Conservation (phyloP, 2,888 invertebrate species). For the Altica lythri region DNA sequence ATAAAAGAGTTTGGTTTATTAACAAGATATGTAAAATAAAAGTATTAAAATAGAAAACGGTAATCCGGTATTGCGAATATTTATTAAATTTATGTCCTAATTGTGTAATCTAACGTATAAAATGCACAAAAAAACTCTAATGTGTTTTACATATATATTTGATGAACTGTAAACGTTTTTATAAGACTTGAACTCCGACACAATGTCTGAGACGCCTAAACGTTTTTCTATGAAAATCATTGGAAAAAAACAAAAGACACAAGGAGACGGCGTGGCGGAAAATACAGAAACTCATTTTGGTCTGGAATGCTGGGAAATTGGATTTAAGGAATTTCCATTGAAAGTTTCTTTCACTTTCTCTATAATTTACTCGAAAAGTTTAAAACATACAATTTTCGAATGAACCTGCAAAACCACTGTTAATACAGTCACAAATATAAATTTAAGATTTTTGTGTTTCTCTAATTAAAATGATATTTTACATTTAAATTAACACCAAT, state of each 20-base stretch:
- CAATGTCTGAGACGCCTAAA: not conserved
- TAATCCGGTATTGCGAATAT: not conserved
- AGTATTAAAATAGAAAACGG: not conserved
- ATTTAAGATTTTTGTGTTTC: too few species aligned
- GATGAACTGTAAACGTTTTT: too few species aligned
- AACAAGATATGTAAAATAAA: too few species aligned
- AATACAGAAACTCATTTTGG: conserved; percentile 9
- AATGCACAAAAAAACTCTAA: not conserved
- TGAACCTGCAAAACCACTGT: too few species aligned
- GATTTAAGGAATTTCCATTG: conserved; percentile 9
- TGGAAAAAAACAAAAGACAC: conserved; percentile 3
- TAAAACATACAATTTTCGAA: too few species aligned
- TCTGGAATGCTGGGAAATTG: conserved; percentile 7
- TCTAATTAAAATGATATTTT: too few species aligned
- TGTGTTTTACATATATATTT: not conserved
- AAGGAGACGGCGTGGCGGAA: conserved; percentile 2
- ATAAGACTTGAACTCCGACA: not conserved
- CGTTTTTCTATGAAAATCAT: conserved; percentile 22
- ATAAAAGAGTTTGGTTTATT: too few species aligned
- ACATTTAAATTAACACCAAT: too few species aligned
- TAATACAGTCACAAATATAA: too few species aligned
- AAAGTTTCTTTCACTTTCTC: not conserved
- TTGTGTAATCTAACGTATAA: not conserved
- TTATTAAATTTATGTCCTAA: not conserved
- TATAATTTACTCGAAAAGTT: conserved; percentile 2